Base-by-base conservation (phyloP, 2,797 vertebrate genomes). In the Amphiprion clarkii region DNA sequence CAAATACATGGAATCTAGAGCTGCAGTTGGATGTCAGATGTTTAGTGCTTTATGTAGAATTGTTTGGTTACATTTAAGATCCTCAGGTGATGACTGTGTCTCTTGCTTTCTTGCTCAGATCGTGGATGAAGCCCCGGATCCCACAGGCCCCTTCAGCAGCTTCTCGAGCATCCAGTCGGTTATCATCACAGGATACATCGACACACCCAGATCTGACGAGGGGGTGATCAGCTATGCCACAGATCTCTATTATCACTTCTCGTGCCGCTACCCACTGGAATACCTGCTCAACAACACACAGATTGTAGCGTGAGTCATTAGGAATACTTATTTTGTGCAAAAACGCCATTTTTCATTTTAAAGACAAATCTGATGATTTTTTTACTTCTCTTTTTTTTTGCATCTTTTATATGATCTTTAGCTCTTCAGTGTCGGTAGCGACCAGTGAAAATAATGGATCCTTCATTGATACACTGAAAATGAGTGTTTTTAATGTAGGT, bases 231-330 rank as follows among this genome's bases (percentile, higher is more conserved):
- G 95, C 87, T 96, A 95, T 83, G 75, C 92, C 70, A 96, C 95
- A 16, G 95, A 96, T 79, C 89, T 96, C 21, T 94, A 94, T 87
- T 96, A 96, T 58, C 92, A 91, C 69, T 96, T 96, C 82, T 94
- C 95, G 79, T 96, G 96, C 81, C 92, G 87, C 49, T 96, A 96
- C 80, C 95, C 95, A 0, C 82, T 96, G 67, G 93, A 95, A 76
- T 95, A 96, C 67, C 85, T 96, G 39, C 53, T 96, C 51, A 96
- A 96, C 86, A 95, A 96, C 87, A 95, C 94, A 53, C 62, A 93
- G 74, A 92, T 96, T 23, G 73, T 92, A 19, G 91, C 92, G 95
- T 96, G 81, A 94, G 95, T 92, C 14, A 7, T 16, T 10, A 52
- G 1, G 27, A 74, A n/a, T 19, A 0, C 7, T 27, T 42, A 25